Conservation (phyloP, 2,888 invertebrate genomes). For the Drosophila barbarae region DNA sequence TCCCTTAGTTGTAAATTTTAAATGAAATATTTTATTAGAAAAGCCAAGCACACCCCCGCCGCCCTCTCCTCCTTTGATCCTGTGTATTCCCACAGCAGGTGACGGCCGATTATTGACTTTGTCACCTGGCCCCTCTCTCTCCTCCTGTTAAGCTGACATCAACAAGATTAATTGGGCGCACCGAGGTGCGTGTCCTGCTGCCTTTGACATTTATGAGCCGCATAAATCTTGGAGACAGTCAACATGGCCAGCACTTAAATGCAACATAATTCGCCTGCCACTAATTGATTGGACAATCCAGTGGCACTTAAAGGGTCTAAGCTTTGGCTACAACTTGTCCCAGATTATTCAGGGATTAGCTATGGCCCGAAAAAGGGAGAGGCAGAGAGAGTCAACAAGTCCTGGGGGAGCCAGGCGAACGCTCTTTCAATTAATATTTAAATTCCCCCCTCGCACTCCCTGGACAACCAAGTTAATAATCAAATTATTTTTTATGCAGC, state of each 20-base stretch:
- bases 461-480: slow-evolving; percentile 61
- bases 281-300: slow-evolving; percentile 58
- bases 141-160: slow-evolving; percentile 16
- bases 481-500: slow-evolving; percentile 73
- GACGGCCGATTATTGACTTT: slow-evolving; percentile 55
- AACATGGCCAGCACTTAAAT: slow-evolving; percentile 46
- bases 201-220: slow-evolving; percentile 69
- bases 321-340: neutral
- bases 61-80: neutral
- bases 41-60: neutral
- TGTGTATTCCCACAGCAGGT: slow-evolving; percentile 62
- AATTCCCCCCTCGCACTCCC: slow-evolving; percentile 47
- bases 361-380: neutral
- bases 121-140: slow-evolving; percentile 14
- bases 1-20: slow-evolving; percentile 60
- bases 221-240: slow-evolving; percentile 61
- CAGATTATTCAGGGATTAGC: slow-evolving; percentile 35
- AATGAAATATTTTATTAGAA: slow-evolving; percentile 74
- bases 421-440: slow-evolving; percentile 71
- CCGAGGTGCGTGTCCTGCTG: slow-evolving; percentile 42
- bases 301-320: slow-evolving; percentile 24
- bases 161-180: slow-evolving; percentile 49
- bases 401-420: slow-evolving; percentile 7
- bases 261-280: slow-evolving; percentile 58
- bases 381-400: slow-evolving; percentile 28